phyloP scores from a whole-genome alignment of 2,797 vertebrate species.

The Lacerta viridis region DNA sequence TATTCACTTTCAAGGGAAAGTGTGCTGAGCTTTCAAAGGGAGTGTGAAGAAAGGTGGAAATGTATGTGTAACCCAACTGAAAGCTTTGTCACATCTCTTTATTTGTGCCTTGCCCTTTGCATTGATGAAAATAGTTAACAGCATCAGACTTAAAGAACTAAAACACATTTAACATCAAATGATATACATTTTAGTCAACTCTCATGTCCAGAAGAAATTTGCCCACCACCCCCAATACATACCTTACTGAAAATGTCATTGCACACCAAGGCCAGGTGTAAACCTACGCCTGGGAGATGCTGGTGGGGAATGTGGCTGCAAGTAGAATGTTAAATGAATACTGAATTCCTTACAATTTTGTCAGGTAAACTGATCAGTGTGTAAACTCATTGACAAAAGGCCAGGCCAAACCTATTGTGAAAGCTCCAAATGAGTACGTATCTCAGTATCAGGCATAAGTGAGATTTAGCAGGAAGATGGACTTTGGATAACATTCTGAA shows the following conservation, averaged over 20 bases:
- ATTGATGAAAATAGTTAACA: not conserved
- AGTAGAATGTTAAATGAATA: not conserved
- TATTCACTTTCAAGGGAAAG: not conserved
- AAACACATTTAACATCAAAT: not conserved
- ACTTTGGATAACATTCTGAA: conserved; percentile 32
- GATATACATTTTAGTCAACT: not conserved
- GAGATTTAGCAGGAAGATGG: conserved; percentile 33
- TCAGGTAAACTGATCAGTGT: conserved; percentile 21
- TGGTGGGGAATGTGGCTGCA: not conserved
- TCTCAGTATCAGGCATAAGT: not conserved
- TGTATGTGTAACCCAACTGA: too few species aligned
- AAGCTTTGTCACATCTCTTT: not conserved
- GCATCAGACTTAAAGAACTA: not conserved
- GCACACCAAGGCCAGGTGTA: not conserved
- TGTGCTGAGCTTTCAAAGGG: not conserved
- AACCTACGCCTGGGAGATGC: conserved; percentile 1
- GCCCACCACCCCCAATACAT: not conserved
- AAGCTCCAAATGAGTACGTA: conserved; percentile 29
- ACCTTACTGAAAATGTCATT: conserved; percentile 6
- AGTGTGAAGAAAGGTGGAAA: not conserved
- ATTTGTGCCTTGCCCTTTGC: not conserved
- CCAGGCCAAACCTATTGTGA: conserved; percentile 1
- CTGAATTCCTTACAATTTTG: conserved; percentile 25
- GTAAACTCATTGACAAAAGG: not conserved
- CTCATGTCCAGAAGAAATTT: not conserved